phyloP scores from a whole-genome alignment of 2,113 vertebrate genomes.

The Montifringilla adamsi region DNA sequence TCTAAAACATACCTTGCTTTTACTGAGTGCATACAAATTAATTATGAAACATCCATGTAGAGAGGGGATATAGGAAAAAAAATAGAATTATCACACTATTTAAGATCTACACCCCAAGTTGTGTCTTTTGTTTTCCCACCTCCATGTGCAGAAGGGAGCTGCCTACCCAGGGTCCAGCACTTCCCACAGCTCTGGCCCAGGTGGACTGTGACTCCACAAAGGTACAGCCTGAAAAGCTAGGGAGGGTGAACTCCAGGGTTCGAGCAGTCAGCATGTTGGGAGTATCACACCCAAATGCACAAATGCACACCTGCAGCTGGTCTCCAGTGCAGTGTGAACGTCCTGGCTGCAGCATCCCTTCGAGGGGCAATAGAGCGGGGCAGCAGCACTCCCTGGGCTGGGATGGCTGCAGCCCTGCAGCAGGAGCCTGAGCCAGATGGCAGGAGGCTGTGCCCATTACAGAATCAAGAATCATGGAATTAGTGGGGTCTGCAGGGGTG shows the following conservation, averaged over 20 bases:
- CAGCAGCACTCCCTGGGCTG: background rate
- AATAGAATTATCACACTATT: background rate
- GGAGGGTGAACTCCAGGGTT: background rate
- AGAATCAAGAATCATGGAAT: no score
- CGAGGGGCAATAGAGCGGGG: rapidly evolving
- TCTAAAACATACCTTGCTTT: conserved; percentile 22
- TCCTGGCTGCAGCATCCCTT: rapidly evolving
- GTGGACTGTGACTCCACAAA: background rate
- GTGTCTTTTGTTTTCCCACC: background rate
- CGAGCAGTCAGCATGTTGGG: background rate
- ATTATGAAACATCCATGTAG: background rate
- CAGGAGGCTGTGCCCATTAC: rapidly evolving
- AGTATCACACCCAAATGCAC: background rate
- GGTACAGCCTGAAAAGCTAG: background rate
- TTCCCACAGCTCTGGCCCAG: background rate
- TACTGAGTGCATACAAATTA: background rate
- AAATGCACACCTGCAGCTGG: background rate
- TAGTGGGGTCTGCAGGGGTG: background rate
- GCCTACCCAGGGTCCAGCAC: no score
- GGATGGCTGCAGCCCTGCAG: rapidly evolving
- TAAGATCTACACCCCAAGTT: background rate
- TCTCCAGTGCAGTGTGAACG: rapidly evolving
- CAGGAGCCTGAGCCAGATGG: background rate
- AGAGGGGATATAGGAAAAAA: background rate
- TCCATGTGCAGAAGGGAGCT: background rate